These are phyloP conservation scores for Pseudomyrmex concolor DNA, from an alignment of 1,140 invertebrate species.

Conservation along the genomic window DNA sequence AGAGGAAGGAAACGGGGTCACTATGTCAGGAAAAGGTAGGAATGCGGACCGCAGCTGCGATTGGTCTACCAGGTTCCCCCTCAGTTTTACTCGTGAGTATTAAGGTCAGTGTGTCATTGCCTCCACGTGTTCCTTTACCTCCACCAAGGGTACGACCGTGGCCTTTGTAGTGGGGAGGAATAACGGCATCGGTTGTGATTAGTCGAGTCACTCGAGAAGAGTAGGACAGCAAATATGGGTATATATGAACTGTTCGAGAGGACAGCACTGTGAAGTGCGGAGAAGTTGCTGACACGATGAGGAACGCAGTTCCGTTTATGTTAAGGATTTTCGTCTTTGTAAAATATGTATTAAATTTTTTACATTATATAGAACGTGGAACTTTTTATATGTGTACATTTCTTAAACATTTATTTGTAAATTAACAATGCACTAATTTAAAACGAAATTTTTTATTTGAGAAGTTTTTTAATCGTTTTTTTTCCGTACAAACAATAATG, in stretches of 20 bases:
- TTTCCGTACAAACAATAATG: neutral
- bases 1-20: constrained; percentile 74
- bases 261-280: constrained; percentile 65
- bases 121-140: constrained; percentile 66
- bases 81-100: constrained; percentile 52
- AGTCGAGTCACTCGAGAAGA: constrained; percentile 13
- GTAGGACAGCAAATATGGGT: constrained; percentile 49
- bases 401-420: neutral
- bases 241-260: constrained; percentile 66
- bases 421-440: no score
- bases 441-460: neutral
- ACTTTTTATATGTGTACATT: neutral
- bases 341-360: neutral
- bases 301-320: neutral
- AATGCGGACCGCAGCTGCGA: constrained; percentile 61
- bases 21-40: constrained; percentile 65
- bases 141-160: constrained; percentile 5
- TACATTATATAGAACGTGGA: neutral
- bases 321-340: neutral
- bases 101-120: constrained; percentile 79
- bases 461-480: neutral
- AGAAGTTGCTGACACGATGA: constrained; percentile 12
- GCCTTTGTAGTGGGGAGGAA: constrained; percentile 38
- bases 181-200: constrained; percentile 80
- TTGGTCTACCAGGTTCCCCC: constrained; percentile 67